phyloP scores from a whole-genome alignment of 2,888 invertebrate species.

The Eurois occulta region DNA sequence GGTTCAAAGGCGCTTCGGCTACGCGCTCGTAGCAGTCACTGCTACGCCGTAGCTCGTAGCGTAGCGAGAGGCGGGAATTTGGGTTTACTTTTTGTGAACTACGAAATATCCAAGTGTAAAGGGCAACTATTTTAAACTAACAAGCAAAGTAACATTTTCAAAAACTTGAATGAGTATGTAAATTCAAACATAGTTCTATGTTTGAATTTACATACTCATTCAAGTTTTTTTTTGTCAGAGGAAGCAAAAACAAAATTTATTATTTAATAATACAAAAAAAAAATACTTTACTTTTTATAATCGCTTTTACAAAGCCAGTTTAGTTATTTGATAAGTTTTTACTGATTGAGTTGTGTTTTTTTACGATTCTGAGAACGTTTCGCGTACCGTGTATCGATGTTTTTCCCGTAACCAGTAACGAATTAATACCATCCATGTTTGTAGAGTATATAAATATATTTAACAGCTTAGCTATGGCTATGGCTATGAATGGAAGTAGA shows the following conservation, averaged over 20 bases:
- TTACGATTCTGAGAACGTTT: conserved; percentile 28
- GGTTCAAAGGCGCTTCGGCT: conserved; percentile 11
- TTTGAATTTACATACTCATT: neutral
- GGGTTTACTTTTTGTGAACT: conserved; percentile 22
- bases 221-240: neutral
- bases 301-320: neutral
- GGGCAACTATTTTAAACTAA: neutral
- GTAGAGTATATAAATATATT: conserved; percentile 28
- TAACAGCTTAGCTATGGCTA: conserved; percentile 11
- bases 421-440: conserved; percentile 5
- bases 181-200: too few species aligned
- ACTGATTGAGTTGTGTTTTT: conserved; percentile 50
- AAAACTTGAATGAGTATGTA: too few species aligned
- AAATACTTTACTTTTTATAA: too few species aligned
- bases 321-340: too few species aligned
- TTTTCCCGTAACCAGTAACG: conserved; percentile 15
- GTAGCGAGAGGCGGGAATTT: conserved; percentile 15
- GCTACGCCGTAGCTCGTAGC: conserved; percentile 9
- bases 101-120: conserved; percentile 3
- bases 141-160: too few species aligned
- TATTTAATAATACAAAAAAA: too few species aligned
- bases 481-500: conserved; percentile 16
- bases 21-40: conserved; percentile 37
- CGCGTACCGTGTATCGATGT: conserved; percentile 18
- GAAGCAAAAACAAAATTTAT: neutral